These are phyloP conservation scores for Spea bombifrons DNA, from an alignment of 2,113 vertebrate species.

Conservation along the genomic window DNA sequence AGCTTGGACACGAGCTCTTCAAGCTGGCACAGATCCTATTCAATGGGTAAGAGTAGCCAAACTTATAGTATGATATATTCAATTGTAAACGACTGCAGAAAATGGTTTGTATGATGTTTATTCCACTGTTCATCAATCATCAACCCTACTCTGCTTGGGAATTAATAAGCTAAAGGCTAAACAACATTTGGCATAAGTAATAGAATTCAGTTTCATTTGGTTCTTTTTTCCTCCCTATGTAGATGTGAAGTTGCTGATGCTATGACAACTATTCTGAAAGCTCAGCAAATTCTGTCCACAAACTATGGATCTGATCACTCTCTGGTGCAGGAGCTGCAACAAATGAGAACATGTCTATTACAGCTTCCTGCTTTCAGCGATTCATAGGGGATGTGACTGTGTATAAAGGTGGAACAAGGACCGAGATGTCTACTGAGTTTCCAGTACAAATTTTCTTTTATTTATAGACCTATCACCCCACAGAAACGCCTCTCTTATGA, in stretches of 20 bases:
- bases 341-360: conserved; percentile 80
- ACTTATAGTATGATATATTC: too few relatives aligned
- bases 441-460: not conserved
- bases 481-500: conserved; percentile 4
- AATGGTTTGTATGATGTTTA: too few relatives aligned
- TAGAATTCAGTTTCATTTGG: too few relatives aligned
- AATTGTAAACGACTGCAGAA: too few relatives aligned
- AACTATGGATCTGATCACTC: conserved; percentile 69
- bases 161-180: too few relatives aligned
- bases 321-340: conserved; percentile 77
- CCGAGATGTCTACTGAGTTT: not conserved
- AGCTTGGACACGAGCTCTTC: conserved; percentile 85
- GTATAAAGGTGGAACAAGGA: not conserved
- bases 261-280: conserved; percentile 71
- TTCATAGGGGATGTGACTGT: not conserved
- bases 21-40: conserved; percentile 91
- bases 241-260: conserved; percentile 68
- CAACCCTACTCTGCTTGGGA: too few relatives aligned
- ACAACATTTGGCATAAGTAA: too few relatives aligned
- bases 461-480: not conserved
- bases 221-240: conserved; percentile 12
- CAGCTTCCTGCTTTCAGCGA: conserved; percentile 49
- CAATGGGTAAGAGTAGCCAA: conserved; percentile 74
- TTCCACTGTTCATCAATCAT: too few relatives aligned
- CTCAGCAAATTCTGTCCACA: conserved; percentile 70